These are phyloP conservation scores for Sceloporus undulatus DNA, from an alignment of 2,113 vertebrate genomes.

Conservation along the genomic window DNA sequence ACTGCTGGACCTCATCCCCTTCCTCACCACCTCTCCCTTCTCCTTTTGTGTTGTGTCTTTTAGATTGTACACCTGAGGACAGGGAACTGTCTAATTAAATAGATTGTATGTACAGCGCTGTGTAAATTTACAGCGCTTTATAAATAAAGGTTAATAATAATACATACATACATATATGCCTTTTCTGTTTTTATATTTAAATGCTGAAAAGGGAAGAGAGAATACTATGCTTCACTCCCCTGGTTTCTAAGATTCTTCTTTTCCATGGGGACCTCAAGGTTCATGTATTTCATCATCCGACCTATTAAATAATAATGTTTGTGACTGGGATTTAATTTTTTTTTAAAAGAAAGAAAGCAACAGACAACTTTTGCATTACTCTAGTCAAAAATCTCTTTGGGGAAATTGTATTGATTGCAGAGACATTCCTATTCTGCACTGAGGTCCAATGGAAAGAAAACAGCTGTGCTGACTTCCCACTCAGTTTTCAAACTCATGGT, in stretches of 20 bases:
- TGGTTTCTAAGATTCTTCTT: constrained; percentile 51
- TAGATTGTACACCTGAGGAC: no score
- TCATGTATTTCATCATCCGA: constrained; percentile 37
- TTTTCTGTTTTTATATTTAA: constrained; percentile 51
- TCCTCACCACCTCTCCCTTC: no score
- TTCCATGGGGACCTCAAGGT: constrained; percentile 56
- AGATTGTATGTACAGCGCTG: no score
- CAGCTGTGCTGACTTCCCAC: constrained; percentile 68
- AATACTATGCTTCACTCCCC: constrained; percentile 17
- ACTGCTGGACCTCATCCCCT: no score
- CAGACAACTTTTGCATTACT: constrained; percentile 67
- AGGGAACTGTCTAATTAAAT: no score
- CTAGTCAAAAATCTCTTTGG: constrained; percentile 59
- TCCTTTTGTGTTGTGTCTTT: no score
- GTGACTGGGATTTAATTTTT: constrained; percentile 69
- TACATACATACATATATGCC: background rate
- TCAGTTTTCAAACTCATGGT: constrained; percentile 12
- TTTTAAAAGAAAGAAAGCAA: constrained; percentile 37
- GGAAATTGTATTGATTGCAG: constrained; percentile 72
- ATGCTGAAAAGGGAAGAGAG: constrained; percentile 50
- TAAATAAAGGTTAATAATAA: no score
- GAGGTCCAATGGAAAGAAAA: constrained; percentile 67
- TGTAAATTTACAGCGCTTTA: no score
- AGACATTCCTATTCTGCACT: constrained; percentile 66
- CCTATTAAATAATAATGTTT: constrained; percentile 57